These are phyloP conservation scores for Tiphia femorata DNA, from an alignment of 2,888 invertebrate species.

Conservation along the genomic window DNA sequence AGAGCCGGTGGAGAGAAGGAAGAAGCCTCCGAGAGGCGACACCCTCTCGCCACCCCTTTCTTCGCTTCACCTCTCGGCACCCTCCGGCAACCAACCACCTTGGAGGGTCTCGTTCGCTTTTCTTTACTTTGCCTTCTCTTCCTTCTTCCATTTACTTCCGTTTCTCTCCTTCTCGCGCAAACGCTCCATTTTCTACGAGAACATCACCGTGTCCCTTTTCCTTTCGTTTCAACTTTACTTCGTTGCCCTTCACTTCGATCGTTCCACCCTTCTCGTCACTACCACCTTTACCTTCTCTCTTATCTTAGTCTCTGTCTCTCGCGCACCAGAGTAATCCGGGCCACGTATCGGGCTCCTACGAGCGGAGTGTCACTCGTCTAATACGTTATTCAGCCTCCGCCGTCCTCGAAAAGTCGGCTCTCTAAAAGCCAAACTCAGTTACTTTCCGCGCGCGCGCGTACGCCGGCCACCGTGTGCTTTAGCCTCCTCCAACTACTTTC, in stretches of 20 bases:
- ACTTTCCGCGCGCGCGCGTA: slow-evolving; percentile 31
- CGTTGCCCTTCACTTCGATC: not conserved
- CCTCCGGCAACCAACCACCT: not conserved
- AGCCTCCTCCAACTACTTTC: slow-evolving; percentile 23
- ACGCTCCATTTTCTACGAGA: too few species aligned
- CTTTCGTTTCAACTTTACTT: too few species aligned
- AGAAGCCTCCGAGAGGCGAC: slow-evolving; percentile 10
- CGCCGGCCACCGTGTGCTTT: too few species aligned
- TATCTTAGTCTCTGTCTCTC: not conserved
- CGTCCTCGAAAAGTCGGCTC: slow-evolving; percentile 30
- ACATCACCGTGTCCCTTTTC: not conserved
- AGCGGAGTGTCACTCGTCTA: slow-evolving; percentile 42
- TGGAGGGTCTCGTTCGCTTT: not conserved
- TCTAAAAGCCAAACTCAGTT: slow-evolving; percentile 55
- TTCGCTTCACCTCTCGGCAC: not conserved
- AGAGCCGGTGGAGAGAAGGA: not conserved
- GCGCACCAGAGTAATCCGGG: not conserved
- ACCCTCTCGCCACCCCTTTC: slow-evolving; percentile 5
- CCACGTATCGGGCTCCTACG: slow-evolving; percentile 11
- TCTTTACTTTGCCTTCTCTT: not conserved
- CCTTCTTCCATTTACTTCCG: not conserved
- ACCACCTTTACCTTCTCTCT: not conserved
- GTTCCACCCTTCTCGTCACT: not conserved
- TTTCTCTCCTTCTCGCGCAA: not conserved
- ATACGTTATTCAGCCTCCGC: slow-evolving; percentile 59